Conservation (phyloP, 2,113 vertebrate species). For the Poeciliopsis retropinna region DNA sequence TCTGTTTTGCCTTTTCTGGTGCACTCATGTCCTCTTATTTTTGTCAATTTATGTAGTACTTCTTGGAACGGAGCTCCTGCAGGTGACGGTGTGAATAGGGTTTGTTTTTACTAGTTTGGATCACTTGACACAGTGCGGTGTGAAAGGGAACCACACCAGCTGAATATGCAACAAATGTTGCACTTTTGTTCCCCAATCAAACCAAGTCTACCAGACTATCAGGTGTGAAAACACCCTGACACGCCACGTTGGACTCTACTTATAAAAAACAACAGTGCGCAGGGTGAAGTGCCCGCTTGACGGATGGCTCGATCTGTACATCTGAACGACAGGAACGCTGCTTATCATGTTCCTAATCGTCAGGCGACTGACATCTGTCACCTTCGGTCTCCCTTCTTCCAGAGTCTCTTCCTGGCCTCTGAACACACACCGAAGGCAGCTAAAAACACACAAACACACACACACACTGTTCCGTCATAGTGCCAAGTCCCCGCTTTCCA, state of each 20-base stretch:
- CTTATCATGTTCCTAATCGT: conserved; percentile 66
- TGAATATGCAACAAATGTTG: too few relatives aligned
- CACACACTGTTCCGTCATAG: conserved; percentile 38
- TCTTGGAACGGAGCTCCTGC: too few relatives aligned
- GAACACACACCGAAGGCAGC: conserved; percentile 23
- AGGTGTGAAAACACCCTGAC: too few relatives aligned
- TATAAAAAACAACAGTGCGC: conserved; percentile 30
- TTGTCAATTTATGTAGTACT: too few relatives aligned
- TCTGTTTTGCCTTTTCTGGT: too few relatives aligned
- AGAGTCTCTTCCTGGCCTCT: conserved; percentile 1
- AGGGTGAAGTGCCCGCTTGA: conserved; percentile 32
- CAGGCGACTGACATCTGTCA: conserved; percentile 71
- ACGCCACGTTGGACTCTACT: conserved; percentile 26
- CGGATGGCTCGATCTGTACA: conserved; percentile 46
- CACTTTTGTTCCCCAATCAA: too few relatives aligned
- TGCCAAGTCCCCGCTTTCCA: conserved; percentile 60
- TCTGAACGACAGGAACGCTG: conserved; percentile 63
- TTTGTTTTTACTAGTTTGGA: too few relatives aligned
- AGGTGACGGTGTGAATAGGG: too few relatives aligned
- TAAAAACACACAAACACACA: conserved; percentile 2
- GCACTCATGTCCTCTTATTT: too few relatives aligned
- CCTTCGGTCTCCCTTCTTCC: conserved; percentile 56
- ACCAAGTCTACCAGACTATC: too few relatives aligned
- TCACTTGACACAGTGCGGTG: too few relatives aligned
- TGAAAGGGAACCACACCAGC: too few relatives aligned